phyloP scores from a whole-genome alignment of 1,140 invertebrate species.

The Fopius arisanus region DNA sequence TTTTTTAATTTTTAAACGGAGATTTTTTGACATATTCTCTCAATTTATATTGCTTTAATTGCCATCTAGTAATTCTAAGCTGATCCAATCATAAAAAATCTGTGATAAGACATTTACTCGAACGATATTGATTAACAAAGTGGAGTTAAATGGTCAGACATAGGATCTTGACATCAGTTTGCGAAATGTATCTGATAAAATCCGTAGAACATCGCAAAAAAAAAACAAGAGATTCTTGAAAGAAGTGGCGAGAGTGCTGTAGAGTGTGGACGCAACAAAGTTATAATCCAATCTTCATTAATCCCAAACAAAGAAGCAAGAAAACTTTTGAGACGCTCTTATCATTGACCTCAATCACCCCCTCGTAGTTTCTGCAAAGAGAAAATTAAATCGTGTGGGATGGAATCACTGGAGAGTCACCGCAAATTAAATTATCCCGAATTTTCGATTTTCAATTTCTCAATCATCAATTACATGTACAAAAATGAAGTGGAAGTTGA shows the following conservation, averaged over 20 bases:
- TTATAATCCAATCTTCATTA: neutral
- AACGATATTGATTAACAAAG: neutral
- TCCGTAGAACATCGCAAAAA: too few relatives aligned
- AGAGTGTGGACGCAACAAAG: neutral
- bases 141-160: neutral
- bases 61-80: neutral
- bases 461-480: neutral
- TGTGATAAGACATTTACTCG: neutral
- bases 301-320: neutral
- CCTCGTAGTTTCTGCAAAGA: neutral
- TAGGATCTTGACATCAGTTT: too few relatives aligned
- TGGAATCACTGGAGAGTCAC: neutral
- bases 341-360: conserved; percentile 46
- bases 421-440: neutral
- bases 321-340: conserved; percentile 25
- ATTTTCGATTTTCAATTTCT: neutral
- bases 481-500: too few relatives aligned
- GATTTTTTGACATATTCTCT: too few relatives aligned
- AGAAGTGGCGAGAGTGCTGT: too few relatives aligned
- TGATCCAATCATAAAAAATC: neutral
- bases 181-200: too few relatives aligned
- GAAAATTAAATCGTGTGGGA: neutral
- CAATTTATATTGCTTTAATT: too few relatives aligned
- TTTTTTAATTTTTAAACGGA: too few relatives aligned
- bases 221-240: too few relatives aligned